phyloP scores from a whole-genome alignment of 2,113 vertebrate genomes.

The Conger conger region DNA sequence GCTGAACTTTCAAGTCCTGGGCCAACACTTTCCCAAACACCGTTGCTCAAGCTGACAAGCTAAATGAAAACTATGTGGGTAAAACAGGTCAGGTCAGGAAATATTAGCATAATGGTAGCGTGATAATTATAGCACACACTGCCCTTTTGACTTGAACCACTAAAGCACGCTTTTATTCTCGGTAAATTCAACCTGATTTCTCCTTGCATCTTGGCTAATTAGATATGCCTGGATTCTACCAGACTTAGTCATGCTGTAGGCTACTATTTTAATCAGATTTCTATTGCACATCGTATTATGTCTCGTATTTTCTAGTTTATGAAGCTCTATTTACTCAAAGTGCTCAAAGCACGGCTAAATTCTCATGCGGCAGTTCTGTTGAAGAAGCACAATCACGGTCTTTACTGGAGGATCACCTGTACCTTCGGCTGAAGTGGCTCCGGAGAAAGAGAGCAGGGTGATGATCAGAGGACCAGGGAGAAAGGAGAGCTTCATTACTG shows the following conservation, averaged over 20 bases:
- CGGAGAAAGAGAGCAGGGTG: conserved; percentile 28
- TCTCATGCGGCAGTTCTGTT: background rate
- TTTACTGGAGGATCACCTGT: conserved; percentile 30
- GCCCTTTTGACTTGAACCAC: background rate
- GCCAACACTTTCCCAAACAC: background rate
- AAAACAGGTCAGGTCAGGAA: background rate
- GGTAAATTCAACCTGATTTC: background rate
- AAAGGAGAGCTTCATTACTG: conserved; percentile 54
- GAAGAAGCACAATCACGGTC: background rate
- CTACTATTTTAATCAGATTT: background rate
- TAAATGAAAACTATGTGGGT: background rate
- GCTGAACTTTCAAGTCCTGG: background rate
- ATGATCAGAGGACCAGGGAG: conserved; percentile 45
- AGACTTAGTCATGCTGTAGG: background rate
- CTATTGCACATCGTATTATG: background rate
- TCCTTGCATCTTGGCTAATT: background rate
- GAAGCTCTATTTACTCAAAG: background rate
- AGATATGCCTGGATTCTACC: background rate
- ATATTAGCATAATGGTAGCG: background rate
- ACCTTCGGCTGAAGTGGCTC: conserved; percentile 47
- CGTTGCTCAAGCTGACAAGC: background rate
- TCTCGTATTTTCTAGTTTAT: background rate
- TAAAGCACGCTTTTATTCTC: background rate
- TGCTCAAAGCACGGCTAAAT: background rate
- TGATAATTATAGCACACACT: background rate